Evolutionary conservation across 2,797 vertebrate species (phyloP).

Genomic region (Xiphophorus birchmanni): DNA sequence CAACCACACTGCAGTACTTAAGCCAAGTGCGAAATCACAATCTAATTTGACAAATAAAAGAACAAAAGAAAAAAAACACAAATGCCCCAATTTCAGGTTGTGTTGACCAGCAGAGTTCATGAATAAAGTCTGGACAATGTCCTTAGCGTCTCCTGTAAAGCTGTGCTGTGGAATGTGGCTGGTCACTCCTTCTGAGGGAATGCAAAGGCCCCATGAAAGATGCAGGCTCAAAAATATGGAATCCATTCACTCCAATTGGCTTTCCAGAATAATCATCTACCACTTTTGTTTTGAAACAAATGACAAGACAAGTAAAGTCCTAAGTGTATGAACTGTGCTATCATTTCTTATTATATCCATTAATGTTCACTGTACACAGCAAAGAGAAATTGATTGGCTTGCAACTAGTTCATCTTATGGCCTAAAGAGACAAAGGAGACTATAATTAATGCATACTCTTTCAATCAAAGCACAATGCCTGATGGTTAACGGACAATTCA

Average conservation of each 20-base stretch:
- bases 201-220: slow-evolving; percentile 19
- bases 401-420: slow-evolving; percentile 67
- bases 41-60: neutral
- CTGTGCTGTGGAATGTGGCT: slow-evolving; percentile 56
- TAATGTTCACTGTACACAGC: neutral
- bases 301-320: neutral
- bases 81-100: neutral
- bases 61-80: neutral
- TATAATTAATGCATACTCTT: slow-evolving; percentile 83
- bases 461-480: slow-evolving; percentile 76
- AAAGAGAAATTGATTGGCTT: slow-evolving; percentile 43
- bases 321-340: slow-evolving; percentile 1
- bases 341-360: neutral
- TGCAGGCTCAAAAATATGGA: slow-evolving; percentile 11
- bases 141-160: slow-evolving; percentile 50
- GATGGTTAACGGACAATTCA: slow-evolving; percentile 69
- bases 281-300: slow-evolving; percentile 22
- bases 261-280: neutral
- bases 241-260: slow-evolving; percentile 1
- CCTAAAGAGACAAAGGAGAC: slow-evolving; percentile 58
- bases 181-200: slow-evolving; percentile 36
- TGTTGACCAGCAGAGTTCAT: slow-evolving; percentile 23
- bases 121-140: slow-evolving; percentile 47
- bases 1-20: neutral
- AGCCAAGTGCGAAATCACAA: neutral